Evolutionary conservation across 2,113 vertebrate species (phyloP).

Genomic region (Nibea albiflora): DNA sequence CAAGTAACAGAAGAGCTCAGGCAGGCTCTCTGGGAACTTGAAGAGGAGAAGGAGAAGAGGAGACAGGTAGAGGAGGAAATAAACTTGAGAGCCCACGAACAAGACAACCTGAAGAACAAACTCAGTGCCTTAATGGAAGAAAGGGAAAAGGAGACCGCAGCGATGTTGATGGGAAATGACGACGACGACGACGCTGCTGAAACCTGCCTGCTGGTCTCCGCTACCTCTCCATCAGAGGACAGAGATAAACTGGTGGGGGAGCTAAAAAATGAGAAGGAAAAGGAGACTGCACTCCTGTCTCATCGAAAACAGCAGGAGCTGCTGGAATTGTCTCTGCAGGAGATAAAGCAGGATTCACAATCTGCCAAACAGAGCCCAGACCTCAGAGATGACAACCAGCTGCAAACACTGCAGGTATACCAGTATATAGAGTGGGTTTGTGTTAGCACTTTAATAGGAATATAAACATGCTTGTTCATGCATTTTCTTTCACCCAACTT

Average conservation of each 20-base stretch:
- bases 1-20: constrained; percentile 81
- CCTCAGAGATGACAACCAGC: constrained; percentile 52
- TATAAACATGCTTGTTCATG: background rate
- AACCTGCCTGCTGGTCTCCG: constrained; percentile 15
- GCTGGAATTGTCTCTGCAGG: constrained; percentile 75
- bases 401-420: constrained; percentile 64
- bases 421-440: background rate
- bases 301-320: constrained; percentile 79
- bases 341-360: constrained; percentile 70
- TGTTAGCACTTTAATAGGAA: background rate
- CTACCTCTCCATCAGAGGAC: constrained; percentile 14
- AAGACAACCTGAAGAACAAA: constrained; percentile 70
- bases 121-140: constrained; percentile 66
- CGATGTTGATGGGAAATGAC: background rate
- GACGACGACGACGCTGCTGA: constrained; percentile 22
- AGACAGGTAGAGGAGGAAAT: constrained; percentile 67
- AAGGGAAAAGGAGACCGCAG: constrained; percentile 29
- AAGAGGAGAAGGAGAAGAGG: constrained; percentile 74
- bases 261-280: constrained; percentile 60
- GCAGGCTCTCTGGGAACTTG: constrained; percentile 59
- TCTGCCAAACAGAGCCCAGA: constrained; percentile 62
- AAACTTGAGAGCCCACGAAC: constrained; percentile 61
- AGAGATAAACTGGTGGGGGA: constrained; percentile 68
- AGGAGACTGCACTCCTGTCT: constrained; percentile 67
- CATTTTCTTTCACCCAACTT: background rate